A percentile compares a stretch with the other conserved stretches of the same genome.
These are phyloP conservation scores for Circaetus gallicus DNA, from an alignment of 2,113 vertebrate species.

Conservation along the genomic window DNA sequence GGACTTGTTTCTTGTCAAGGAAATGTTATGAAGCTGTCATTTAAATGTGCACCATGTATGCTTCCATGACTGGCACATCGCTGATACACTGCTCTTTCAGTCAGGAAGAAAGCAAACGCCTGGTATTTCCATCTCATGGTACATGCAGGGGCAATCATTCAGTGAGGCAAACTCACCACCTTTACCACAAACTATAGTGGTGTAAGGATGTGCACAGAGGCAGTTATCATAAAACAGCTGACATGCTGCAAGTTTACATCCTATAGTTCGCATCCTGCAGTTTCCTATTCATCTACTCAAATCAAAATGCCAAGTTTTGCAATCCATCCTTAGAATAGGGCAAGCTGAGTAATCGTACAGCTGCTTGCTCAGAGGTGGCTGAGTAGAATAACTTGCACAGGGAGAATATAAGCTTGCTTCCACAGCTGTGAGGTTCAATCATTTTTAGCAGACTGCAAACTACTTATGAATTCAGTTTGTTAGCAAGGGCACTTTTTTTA, in stretches of 20 bases:
- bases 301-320: conserved; percentile 11
- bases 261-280: not conserved
- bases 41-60: not conserved
- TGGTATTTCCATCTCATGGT: not conserved
- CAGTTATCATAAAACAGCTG: not conserved
- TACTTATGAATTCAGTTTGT: conserved; percentile 5
- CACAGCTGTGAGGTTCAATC: conserved; percentile 14
- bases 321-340: not conserved
- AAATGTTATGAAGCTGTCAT: not conserved
- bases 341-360: conserved; percentile 34
- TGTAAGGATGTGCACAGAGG: not conserved
- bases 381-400: not conserved
- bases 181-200: not conserved
- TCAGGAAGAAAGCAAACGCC: not conserved
- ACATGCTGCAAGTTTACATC: not conserved
- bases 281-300: not conserved
- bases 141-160: not conserved
- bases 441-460: conserved; percentile 3
- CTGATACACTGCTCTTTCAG: not conserved
- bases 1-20: not conserved
- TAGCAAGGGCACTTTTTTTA: not conserved
- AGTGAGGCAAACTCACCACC: not conserved
- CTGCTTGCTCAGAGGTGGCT: conserved; percentile 37
- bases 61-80: not conserved
- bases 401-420: conserved; percentile 1